Percentiles rank a stretch among this genome's conserved stretches.
Evolutionary conservation across 2,113 vertebrate genomes (phyloP).

Genomic region (Etheostoma cragini): DNA sequence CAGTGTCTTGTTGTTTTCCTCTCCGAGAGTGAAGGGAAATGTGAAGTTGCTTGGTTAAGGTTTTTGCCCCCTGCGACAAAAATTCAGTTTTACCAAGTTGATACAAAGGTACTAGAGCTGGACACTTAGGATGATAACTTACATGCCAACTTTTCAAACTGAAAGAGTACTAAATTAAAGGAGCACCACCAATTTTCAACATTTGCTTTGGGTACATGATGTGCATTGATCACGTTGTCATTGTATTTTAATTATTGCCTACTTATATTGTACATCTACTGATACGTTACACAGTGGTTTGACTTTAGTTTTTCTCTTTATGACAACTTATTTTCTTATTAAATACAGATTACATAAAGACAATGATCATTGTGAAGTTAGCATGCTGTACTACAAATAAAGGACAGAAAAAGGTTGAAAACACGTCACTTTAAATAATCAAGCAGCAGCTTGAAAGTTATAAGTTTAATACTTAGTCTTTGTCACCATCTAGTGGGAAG

Average conservation of each 20-base stretch:
- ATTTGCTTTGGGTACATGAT: neutral
- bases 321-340: neutral
- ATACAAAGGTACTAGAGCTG: neutral
- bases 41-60: neutral
- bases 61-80: neutral
- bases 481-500: constrained; percentile 74
- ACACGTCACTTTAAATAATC: neutral
- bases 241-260: neutral
- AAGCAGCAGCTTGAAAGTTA: neutral
- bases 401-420: neutral
- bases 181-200: neutral
- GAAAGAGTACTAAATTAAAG: neutral
- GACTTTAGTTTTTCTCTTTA: neutral
- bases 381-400: neutral
- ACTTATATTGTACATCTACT: neutral
- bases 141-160: neutral
- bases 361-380: neutral
- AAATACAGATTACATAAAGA: neutral
- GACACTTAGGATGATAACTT: neutral
- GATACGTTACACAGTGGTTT: neutral
- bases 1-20: neutral
- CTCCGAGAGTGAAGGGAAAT: neutral
- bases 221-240: neutral
- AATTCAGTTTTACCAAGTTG: neutral
- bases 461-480: neutral